phyloP scores from a whole-genome alignment of 2,888 invertebrate species.

The Oasisia sp. region DNA sequence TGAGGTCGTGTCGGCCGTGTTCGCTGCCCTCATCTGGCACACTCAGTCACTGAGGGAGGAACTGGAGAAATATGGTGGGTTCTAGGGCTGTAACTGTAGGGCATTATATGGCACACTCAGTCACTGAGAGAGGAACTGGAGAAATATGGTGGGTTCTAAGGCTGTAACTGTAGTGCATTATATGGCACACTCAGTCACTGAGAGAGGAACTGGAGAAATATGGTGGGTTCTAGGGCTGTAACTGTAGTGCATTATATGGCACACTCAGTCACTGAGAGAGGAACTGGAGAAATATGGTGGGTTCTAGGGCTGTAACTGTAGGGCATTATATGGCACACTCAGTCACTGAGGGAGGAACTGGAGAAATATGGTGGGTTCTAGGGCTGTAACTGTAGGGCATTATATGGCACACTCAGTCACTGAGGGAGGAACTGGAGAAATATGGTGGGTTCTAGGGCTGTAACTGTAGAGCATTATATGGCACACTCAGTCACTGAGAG shows the following conservation, averaged over 20 bases:
- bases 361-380: constrained; percentile 52
- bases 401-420: constrained; percentile 64
- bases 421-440: constrained; percentile 60
- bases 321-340: constrained; percentile 66
- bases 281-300: constrained; percentile 58
- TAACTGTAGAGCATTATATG: no score
- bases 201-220: constrained; percentile 60
- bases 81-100: not conserved
- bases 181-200: constrained; percentile 64
- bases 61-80: constrained; percentile 54
- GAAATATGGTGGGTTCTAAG: constrained; percentile 49
- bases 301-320: not conserved
- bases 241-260: no score
- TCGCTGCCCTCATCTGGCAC: constrained; percentile 63
- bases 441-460: constrained; percentile 46
- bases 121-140: constrained; percentile 61
- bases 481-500: constrained; percentile 63
- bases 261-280: constrained; percentile 62
- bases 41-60: constrained; percentile 63
- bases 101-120: no score
- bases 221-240: constrained; percentile 41
- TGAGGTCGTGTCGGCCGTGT: constrained; percentile 54
- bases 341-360: constrained; percentile 60
- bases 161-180: no score
- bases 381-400: no score